phyloP scores from a whole-genome alignment of 2,888 invertebrate species.

The Eristalis tenax region DNA sequence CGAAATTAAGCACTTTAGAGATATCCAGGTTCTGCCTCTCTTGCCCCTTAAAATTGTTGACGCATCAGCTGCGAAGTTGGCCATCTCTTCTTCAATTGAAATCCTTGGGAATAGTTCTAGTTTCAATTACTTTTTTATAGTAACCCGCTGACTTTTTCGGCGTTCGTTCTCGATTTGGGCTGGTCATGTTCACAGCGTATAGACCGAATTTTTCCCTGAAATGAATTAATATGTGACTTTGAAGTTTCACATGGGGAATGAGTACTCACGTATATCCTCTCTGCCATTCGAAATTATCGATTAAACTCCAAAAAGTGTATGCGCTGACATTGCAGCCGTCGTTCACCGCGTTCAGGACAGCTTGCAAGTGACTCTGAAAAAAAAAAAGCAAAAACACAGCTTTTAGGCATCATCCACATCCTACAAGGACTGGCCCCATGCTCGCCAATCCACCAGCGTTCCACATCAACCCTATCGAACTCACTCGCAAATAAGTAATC shows the following conservation, averaged over 20 bases:
- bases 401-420: not conserved
- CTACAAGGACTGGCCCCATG: no score
- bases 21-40: no score
- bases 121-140: conserved; percentile 83
- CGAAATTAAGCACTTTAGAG: no score
- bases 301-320: conserved; percentile 77
- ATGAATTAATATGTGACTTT: conserved; percentile 66
- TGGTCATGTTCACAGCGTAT: conserved; percentile 86
- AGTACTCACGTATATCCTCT: conserved; percentile 76
- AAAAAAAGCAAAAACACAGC: conserved; percentile 75
- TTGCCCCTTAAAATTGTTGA: no score
- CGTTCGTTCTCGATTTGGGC: conserved; percentile 83
- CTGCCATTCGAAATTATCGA: conserved; percentile 78
- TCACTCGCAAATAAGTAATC: conserved; percentile 72
- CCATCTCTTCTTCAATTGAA: not conserved
- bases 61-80: no score
- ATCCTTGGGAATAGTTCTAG: not conserved
- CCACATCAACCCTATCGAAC: not conserved
- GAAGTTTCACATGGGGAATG: not conserved
- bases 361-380: conserved; percentile 77
- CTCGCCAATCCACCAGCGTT: no score
- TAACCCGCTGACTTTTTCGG: conserved; percentile 85
- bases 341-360: conserved; percentile 75
- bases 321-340: conserved; percentile 76
- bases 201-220: conserved; percentile 86